A percentile compares a stretch with the other conserved stretches of the same genome.
Conservation (phyloP, 2,888 invertebrate genomes). For the Lepas anatifera region DNA sequence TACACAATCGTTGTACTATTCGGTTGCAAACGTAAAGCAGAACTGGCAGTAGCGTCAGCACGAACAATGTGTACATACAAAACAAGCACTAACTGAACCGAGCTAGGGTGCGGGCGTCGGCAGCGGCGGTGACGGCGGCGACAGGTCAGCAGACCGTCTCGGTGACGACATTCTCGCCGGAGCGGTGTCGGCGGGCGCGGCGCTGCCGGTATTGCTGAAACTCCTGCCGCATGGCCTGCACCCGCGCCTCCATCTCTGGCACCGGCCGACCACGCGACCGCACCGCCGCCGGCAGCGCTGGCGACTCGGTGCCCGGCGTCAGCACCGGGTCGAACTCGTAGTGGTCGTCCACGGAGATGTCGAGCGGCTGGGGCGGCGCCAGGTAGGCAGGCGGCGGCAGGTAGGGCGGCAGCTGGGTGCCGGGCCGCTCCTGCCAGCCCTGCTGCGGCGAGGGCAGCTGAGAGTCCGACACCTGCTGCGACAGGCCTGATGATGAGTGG, state of each 20-base stretch:
- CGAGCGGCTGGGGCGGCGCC: conserved; percentile 44
- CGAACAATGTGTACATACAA: too few species aligned
- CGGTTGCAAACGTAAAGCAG: conserved; percentile 1
- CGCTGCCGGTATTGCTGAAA: conserved; percentile 81
- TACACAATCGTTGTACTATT: background rate
- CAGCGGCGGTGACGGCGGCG: background rate
- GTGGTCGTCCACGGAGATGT: conserved; percentile 74
- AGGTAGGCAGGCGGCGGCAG: conserved; percentile 47
- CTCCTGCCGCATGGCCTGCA: conserved; percentile 88
- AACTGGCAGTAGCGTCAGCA: conserved; percentile 2
- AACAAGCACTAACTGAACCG: too few species aligned
- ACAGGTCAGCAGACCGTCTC: conserved; percentile 27
- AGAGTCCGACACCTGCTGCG: background rate
- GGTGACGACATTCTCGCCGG: conserved; percentile 19
- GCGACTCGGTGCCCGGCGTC: conserved; percentile 26
- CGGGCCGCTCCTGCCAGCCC: conserved; percentile 32
- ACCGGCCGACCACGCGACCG: conserved; percentile 21
- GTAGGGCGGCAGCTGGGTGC: conserved; percentile 47
- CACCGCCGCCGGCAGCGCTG: conserved; percentile 17
- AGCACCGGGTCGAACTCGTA: conserved; percentile 88
- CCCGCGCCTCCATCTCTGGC: conserved; percentile 72
- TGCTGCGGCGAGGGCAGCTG: background rate
- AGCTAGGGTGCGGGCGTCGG: too few species aligned
- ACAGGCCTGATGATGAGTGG: background rate
- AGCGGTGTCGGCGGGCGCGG: conserved; percentile 51